A percentile compares a stretch with the other conserved stretches of the same genome.
Conservation (phyloP, 2,888 invertebrate species). For the Esperia sulphurella region DNA sequence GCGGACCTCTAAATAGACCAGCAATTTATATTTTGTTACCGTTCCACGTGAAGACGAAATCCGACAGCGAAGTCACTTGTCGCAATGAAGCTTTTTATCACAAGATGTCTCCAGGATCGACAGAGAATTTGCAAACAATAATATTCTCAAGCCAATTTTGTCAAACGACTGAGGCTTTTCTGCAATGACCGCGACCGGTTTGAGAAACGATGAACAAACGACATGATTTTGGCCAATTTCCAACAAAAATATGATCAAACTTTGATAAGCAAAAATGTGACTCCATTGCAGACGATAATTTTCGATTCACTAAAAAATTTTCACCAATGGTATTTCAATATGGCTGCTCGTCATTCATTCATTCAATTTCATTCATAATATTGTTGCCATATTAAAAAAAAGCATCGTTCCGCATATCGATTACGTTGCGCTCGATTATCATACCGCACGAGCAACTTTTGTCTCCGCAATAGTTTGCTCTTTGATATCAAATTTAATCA, state of each 20-base stretch:
- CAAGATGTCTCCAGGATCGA: conserved; percentile 79
- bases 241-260: conserved; percentile 69
- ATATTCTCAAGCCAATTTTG: conserved; percentile 63
- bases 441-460: too few species aligned
- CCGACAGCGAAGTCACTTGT: conserved; percentile 55
- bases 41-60: conserved; percentile 68
- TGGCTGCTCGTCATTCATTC: conserved; percentile 36
- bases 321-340: conserved; percentile 61
- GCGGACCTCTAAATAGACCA: conserved; percentile 54
- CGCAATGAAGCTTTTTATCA: conserved; percentile 66
- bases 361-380: background rate
- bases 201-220: conserved; percentile 68
- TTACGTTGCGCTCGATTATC: background rate
- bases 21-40: conserved; percentile 53
- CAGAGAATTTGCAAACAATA: conserved; percentile 60
- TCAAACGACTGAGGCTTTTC: conserved; percentile 74
- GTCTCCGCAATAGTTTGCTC: background rate
- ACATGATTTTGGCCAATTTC: conserved; percentile 75
- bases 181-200: conserved; percentile 67
- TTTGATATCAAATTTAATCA: background rate
- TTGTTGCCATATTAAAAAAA: conserved; percentile 28
- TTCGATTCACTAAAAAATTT: conserved; percentile 63
- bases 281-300: conserved; percentile 78
- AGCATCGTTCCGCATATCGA: too few species aligned
- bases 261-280: conserved; percentile 73